Evolutionary conservation across 1,140 invertebrate genomes (phyloP).

Genomic region (Berghia stephanieae): DNA sequence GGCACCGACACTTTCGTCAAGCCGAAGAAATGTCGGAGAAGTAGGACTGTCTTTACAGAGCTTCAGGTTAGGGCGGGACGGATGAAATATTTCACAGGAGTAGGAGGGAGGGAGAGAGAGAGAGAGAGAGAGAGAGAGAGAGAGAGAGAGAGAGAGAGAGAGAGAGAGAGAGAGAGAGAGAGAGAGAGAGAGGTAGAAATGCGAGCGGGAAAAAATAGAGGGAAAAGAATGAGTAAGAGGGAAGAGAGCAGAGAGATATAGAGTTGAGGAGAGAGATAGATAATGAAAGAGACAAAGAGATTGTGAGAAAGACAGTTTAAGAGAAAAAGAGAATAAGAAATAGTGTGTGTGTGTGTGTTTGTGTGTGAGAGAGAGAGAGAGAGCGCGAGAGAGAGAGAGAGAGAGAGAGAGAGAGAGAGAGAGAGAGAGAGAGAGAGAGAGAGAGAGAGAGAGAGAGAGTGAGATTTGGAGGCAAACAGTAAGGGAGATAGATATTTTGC

Average conservation of each 20-base stretch:
- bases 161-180: not conserved
- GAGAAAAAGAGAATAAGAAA: not conserved
- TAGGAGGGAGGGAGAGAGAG: not conserved
- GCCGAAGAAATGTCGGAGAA: conserved; percentile 58
- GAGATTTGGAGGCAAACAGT: not conserved
- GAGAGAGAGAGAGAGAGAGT: too few species aligned
- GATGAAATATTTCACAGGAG: too few species aligned
- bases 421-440: not conserved
- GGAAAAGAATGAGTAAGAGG: not conserved
- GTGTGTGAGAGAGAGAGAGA: not conserved
- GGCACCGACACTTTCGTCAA: conserved; percentile 46
- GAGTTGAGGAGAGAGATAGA: not conserved
- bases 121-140: not conserved
- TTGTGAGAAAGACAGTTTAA: not conserved
- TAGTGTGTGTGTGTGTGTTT: too few species aligned
- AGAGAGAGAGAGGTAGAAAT: not conserved
- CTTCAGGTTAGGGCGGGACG: conserved; percentile 30
- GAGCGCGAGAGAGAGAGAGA: not conserved
- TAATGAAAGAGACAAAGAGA: not conserved
- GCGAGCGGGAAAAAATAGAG: not conserved
- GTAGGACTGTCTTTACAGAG: conserved; percentile 64
- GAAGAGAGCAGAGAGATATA: not conserved
- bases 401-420: not conserved
- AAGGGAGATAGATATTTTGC: not conserved
- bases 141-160: not conserved